Conservation (phyloP, 1,140 invertebrate genomes). For the Calliphora vicina region DNA sequence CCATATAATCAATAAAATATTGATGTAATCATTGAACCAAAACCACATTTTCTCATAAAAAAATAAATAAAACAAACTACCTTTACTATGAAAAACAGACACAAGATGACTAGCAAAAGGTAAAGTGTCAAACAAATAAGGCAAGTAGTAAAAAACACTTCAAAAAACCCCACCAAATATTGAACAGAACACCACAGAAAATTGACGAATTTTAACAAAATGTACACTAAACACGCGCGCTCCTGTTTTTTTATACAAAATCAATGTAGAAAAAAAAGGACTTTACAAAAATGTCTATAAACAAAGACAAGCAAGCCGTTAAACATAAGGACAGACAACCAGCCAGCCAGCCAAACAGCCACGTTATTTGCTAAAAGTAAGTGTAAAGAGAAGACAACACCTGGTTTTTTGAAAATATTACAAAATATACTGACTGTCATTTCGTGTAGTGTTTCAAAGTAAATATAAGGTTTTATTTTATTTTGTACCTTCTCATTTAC, state of each 20-base stretch:
- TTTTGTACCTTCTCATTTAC: too few relatives aligned
- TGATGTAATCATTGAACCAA: slow-evolving; percentile 9
- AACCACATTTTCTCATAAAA: not conserved
- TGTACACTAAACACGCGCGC: too few relatives aligned
- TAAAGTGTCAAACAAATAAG: not conserved
- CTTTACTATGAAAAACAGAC: too few relatives aligned
- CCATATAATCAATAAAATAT: slow-evolving; percentile 11
- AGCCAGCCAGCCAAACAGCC: not conserved
- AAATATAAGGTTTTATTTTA: too few relatives aligned
- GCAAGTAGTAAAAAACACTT: not conserved
- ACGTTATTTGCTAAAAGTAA: not conserved
- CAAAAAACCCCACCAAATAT: not conserved
- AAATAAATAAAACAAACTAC: too few relatives aligned
- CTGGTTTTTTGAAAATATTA: not conserved
- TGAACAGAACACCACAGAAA: too few relatives aligned
- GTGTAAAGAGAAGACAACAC: not conserved
- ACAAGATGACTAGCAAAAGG: not conserved
- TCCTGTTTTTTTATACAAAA: too few relatives aligned
- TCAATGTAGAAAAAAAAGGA: not conserved
- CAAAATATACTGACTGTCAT: not conserved
- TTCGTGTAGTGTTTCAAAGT: not conserved
- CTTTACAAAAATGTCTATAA: not conserved
- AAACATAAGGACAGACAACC: not conserved
- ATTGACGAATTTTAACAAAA: too few relatives aligned
- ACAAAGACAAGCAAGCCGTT: not conserved